These are phyloP conservation scores for Sarcophaga subvicina DNA, from an alignment of 2,888 invertebrate species.

Conservation along the genomic window DNA sequence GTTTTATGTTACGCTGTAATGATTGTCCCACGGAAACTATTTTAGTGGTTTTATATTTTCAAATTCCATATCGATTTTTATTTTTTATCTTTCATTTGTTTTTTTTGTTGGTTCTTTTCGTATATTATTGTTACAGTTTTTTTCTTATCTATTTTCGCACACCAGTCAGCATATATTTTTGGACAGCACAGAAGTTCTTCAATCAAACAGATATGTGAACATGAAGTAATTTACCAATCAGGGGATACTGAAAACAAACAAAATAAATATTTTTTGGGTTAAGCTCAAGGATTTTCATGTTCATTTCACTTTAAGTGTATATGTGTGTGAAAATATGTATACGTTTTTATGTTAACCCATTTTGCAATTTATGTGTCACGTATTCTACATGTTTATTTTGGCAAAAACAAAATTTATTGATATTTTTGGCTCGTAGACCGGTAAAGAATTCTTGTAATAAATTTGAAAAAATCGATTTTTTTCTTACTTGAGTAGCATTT, in stretches of 20 bases:
- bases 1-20: no score
- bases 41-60: no score
- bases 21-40: no score
- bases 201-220: slow-evolving; percentile 65
- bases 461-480: not conserved
- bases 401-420: slow-evolving; percentile 50
- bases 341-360: slow-evolving; percentile 31
- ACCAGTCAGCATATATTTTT: not conserved
- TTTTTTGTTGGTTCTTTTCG: not conserved
- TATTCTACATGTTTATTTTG: slow-evolving; percentile 46
- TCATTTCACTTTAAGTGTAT: not conserved
- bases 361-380: slow-evolving; percentile 50
- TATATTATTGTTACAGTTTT: not conserved
- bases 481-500: no score
- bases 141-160: not conserved
- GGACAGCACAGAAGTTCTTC: slow-evolving; percentile 28
- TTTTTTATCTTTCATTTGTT: slow-evolving; percentile 14
- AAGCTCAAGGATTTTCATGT: slow-evolving; percentile 60
- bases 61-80: slow-evolving; percentile 18
- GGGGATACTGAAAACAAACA: slow-evolving; percentile 34
- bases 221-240: slow-evolving; percentile 67
- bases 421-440: slow-evolving; percentile 24
- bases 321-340: no score
- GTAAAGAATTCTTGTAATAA: slow-evolving; percentile 6
- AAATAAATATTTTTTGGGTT: slow-evolving; percentile 48